Base-by-base conservation (phyloP, 2,113 vertebrate genomes). In the Manacus vitellinus region DNA sequence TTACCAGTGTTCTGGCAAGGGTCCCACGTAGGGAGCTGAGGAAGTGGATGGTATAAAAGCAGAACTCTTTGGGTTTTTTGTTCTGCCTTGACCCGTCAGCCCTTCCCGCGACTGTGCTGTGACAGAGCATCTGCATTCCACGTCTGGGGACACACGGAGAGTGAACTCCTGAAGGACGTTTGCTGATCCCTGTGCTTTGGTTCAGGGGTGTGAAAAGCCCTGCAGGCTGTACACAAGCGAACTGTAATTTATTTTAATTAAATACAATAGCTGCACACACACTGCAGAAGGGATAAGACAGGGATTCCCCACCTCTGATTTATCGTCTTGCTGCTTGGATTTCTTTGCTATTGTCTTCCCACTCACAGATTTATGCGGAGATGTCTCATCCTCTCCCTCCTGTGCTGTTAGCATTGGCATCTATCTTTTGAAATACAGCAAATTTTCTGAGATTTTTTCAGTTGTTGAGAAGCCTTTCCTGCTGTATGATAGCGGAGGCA, bases 41-140 rank as follows among this genome's bases (percentile, higher is more conserved):
- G 91, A 96, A 91, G 79, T 66, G 43, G 71, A 18, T 55, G 8
- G 72, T n/a, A 56, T 6, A 74, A 94, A 80, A 92, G 43, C 68
- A 74, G 47, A 91, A 41, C 51, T 89, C 72, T 59, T 75, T 33
- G 80, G 80, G 65, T 55, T 84, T 95, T 95, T 92, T 91, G 83
- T 86, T 91, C 75, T 35, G 43, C 8, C 2, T n/a, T 12, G 8
- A 25, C 78, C 74, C 6, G 0, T 82, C 82, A 54, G 89, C 87
- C 87, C 87, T 63, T 44, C 59, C 76, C 28, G 72, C 0, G 8
- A 14, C 90, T 46, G 63, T 41, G 8, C 66, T 68, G 71, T 76
- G 88, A 65, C 67, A 86, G 62, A 91, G 91, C 85, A 61, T 65
- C 88, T 88, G 74, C 51, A 24, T 80, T 39, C 59, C 0, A 1